These are phyloP conservation scores for Hydractinia echinata DNA, from an alignment of 30 jellyfish, hydroid and myxozoan species.

Conservation along the genomic window DNA sequence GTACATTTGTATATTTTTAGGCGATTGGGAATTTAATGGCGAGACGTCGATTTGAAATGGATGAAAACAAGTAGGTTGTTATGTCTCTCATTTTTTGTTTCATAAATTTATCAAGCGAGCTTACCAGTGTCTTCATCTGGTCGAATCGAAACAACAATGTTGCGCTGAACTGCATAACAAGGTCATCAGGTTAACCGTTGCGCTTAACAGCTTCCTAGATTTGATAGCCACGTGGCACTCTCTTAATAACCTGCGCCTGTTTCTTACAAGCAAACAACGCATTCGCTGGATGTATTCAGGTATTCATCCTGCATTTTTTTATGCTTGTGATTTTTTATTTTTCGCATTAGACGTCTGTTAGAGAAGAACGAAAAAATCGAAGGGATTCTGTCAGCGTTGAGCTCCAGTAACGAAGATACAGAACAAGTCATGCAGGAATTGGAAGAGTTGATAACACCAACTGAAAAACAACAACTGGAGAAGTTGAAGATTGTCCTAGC, in stretches of 20 bases:
- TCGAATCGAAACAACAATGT: no score
- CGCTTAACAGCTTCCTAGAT: no score
- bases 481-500: slow-evolving; percentile 76
- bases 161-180: no score
- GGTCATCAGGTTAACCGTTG: no score
- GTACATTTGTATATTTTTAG: slow-evolving; percentile 26
- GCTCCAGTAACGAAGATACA: slow-evolving; percentile 66
- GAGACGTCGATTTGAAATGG: slow-evolving; percentile 58
- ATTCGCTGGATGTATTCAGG: no score
- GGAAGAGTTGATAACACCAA: slow-evolving; percentile 89
- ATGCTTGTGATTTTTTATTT: neutral
- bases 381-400: slow-evolving; percentile 67
- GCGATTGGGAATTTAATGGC: slow-evolving; percentile 84
- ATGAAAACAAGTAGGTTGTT: slow-evolving; percentile 77
- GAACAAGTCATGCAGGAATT: slow-evolving; percentile 78
- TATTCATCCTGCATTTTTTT: neutral
- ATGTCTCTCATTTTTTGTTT: neutral
- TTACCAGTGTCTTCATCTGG: neutral
- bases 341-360: slow-evolving; percentile 52
- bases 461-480: slow-evolving; percentile 80
- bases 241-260: no score
- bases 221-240: no score
- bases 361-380: slow-evolving; percentile 91
- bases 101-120: neutral
- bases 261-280: no score